Conservation (phyloP, 30 jellyfish, hydroid and myxozoan species). For the Hydractinia symbiolongicarpus region DNA sequence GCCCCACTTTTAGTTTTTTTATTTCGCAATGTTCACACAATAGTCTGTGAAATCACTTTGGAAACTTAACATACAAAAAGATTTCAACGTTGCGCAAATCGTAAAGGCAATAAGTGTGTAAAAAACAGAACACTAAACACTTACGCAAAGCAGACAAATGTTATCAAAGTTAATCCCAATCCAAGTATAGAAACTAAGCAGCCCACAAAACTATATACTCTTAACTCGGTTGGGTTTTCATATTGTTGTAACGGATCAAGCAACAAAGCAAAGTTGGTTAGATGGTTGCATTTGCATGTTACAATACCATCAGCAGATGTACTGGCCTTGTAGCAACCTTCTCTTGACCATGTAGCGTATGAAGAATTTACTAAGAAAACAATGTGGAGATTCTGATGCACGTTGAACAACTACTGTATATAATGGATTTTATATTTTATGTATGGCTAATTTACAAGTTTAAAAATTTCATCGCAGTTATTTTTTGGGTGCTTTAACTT, state of each 20-base stretch:
- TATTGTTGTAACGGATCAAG: neutral
- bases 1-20: no score
- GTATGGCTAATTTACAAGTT: no score
- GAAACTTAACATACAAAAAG: no score
- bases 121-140: neutral
- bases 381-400: neutral
- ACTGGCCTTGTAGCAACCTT: neutral
- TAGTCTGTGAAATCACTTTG: no score
- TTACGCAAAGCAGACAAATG: neutral
- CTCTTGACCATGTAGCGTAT: neutral
- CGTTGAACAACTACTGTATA: neutral
- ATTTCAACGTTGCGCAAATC: no score
- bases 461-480: no score
- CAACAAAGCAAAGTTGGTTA: slow-evolving; percentile 6
- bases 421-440: no score
- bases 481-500: no score
- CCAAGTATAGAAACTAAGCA: neutral
- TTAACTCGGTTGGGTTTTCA: neutral
- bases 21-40: no score
- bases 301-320: neutral
- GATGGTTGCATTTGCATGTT: slow-evolving; percentile 11
- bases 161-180: neutral
- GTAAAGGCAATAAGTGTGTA: no score
- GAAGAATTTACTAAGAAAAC: neutral
- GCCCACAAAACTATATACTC: neutral